phyloP scores from a whole-genome alignment of 2,888 invertebrate genomes.

The Conops quadrifasciatus region DNA sequence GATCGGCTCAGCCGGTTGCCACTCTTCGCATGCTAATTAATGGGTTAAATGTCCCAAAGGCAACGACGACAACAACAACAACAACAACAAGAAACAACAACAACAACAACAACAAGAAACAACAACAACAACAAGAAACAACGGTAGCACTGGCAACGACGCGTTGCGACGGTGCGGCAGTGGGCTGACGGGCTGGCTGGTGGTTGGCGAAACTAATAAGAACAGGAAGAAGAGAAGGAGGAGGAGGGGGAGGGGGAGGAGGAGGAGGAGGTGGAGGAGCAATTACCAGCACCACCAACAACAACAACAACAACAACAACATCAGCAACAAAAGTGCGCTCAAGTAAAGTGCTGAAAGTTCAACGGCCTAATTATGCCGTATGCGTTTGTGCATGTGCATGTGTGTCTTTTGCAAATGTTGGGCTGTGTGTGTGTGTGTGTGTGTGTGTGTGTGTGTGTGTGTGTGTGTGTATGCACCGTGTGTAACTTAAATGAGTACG shows the following conservation, averaged over 20 bases:
- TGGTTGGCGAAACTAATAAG: background rate
- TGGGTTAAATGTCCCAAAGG: conserved; percentile 13
- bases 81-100: conserved; percentile 1
- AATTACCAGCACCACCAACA: conserved; percentile 22
- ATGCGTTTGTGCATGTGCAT: too few relatives aligned
- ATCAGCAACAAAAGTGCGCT: background rate
- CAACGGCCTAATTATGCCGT: conserved; percentile 5
- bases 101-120: conserved; percentile 15
- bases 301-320: background rate
- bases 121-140: background rate
- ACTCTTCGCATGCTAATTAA: conserved; percentile 22
- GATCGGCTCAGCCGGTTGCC: background rate
- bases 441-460: background rate
- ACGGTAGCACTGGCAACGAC: background rate
- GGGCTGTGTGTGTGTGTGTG: conserved; percentile 15
- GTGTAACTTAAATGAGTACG: too few relatives aligned
- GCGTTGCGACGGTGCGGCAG: background rate
- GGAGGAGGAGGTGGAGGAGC: background rate
- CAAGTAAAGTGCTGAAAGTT: background rate
- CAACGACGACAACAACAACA: conserved; percentile 25
- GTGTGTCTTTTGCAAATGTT: too few relatives aligned
- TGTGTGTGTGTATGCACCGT: background rate
- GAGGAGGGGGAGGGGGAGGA: background rate
- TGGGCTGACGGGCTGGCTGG: background rate
- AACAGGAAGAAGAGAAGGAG: conserved; percentile 3